Base-by-base conservation (phyloP, 2,797 vertebrate species). In the Helostoma temminkii region DNA sequence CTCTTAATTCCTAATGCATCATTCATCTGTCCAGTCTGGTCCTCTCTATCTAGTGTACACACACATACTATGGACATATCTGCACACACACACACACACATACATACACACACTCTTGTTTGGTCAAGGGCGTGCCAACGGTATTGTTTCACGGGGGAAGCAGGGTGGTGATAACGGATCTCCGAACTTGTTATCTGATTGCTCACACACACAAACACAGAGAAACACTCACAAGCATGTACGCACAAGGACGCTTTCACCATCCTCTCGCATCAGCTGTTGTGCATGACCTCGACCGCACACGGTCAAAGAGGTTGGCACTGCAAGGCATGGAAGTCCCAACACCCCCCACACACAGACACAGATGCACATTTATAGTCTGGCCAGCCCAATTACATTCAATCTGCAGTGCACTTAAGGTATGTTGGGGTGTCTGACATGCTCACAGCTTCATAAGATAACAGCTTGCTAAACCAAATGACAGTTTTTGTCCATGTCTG, bases 61-160 rank as follows among this genome's bases (percentile, higher is more conserved):
- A 70, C 53, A 46, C 48, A 71, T 56, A 52, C 19, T 9, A 57
- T 14, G 14, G 24, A 58, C 49, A 28, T 3, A 28, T 37, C 15
- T 32, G 26, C 30, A 47, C 36, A 47, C 60, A 53, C 28, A 50
- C n/a, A 56, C 36, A 66, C 54, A 71, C 63, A 72, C 30, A 47
- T 30, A 47, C 60, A 53, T 25, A 50, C n/a, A 56, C 36, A 66
- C 54, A 71, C 63, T 71, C 30, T 72, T 43, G 76, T 87, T 86
- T 85, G 74, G 73, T 85, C 84, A 83, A 81, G 72, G 70, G 76
- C 45, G 3, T 72, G 71, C 76, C 61, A 60, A 66, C 53, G 66
- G 65, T 74, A 83, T 87, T 89, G 86, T 91, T 86, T 80, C 74
- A 73, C 75, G 69, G 67, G 77, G 86, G 74, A 84, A 88, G 76